A percentile compares a stretch with the other conserved stretches of the same genome.
phyloP scores from a whole-genome alignment of 2,797 vertebrate genomes.

The Pipistrellus kuhlii region DNA sequence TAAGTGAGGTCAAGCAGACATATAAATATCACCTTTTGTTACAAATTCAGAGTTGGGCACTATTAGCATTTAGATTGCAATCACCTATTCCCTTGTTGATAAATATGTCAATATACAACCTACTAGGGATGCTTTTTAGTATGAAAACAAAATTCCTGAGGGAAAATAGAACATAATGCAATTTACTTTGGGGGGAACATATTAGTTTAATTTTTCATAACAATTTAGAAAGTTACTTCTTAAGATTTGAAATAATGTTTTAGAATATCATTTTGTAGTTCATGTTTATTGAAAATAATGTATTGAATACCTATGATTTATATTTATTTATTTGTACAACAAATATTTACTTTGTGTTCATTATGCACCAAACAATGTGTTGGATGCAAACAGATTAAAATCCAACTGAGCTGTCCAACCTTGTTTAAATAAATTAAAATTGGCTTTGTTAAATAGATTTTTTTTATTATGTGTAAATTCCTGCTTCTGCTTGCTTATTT shows the following conservation, averaged over 20 bases:
- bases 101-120: neutral
- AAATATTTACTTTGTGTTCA: neutral
- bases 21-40: neutral
- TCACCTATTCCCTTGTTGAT: neutral
- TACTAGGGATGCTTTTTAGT: neutral
- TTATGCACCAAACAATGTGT: neutral
- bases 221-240: slow-evolving; percentile 55
- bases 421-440: slow-evolving; percentile 50
- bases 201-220: slow-evolving; percentile 39
- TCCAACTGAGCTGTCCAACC: neutral
- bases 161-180: slow-evolving; percentile 6
- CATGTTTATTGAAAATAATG: neutral
- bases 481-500: neutral
- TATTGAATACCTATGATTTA: neutral
- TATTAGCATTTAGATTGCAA: neutral
- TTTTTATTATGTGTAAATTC: neutral
- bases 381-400: slow-evolving; percentile 1
- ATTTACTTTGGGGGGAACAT: slow-evolving; percentile 13
- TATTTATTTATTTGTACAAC: slow-evolving; percentile 3
- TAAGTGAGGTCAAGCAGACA: neutral
- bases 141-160: slow-evolving; percentile 33
- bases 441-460: slow-evolving; percentile 2
- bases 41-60: neutral
- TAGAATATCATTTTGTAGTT: slow-evolving; percentile 21
- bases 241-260: slow-evolving; percentile 51